Base-by-base conservation (phyloP, 2,888 invertebrate genomes). In the Tachina grossa region DNA sequence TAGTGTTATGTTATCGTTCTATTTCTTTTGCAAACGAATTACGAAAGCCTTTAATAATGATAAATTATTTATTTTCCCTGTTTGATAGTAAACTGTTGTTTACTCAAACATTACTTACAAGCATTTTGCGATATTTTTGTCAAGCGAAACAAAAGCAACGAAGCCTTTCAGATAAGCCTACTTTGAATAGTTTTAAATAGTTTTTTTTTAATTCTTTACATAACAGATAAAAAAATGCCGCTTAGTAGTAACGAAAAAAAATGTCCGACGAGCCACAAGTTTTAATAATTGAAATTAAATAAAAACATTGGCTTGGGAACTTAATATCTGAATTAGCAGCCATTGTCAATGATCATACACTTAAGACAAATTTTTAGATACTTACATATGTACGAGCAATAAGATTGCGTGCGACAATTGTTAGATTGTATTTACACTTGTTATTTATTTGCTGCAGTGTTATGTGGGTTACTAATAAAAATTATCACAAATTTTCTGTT, bases 381-480 rank as follows among this genome's bases (percentile, higher is more conserved):
- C n/a, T n/a, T n/a, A n/a, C n/a, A n/a, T n/a, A n/a, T n/a, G n/a
- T n/a, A n/a, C 74, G 14, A 49, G 49, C 2, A 49, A 9, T 4
- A 31, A 72, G 59, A 49, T 61, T 74, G 13, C 9, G 41, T 43
- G 1, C 49, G 39, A 11, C 31, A 49, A 66, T 47, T 51, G n/a
- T 13, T 22, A n/a, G 43, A 31, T 14, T 31, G n/a, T 66, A 39
- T 39, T 10, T n/a, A 59, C 13, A 3, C 31, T 2, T 4, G 4
- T 4, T 31, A 57, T 1, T 31, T 14, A 31, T 66, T n/a, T n/a
- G 14, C 31, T n/a, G 9, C 19, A 49, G 5, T 49, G 9, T 1
- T 51, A 53, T 16, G n/a, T 41, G 51, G 53, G 16, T 39, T 39
- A 51, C 16, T 41, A 68, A 68, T 68, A 16, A 51, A 53, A 53